Evolutionary conservation across 2,797 vertebrate species (phyloP), one percentile per base, ranked within the genome.

Genomic region (Arvicola amphibius): DNA sequence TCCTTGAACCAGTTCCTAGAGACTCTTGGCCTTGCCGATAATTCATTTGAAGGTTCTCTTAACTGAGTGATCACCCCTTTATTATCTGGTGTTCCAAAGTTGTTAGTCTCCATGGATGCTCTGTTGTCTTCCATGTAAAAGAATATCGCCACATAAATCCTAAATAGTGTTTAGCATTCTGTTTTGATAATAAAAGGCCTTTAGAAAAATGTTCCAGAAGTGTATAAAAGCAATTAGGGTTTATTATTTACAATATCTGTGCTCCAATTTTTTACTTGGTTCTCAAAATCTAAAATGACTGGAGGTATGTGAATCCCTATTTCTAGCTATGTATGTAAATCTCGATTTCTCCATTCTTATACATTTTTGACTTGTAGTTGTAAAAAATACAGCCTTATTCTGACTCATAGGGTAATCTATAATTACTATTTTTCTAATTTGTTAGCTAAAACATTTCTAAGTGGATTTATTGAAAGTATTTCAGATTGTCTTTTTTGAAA

Each of bases 211-310:
- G 51, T 83, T 74, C 14, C 56, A 91, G 43, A 53, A 46, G 43
- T 6, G 61, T 67, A 5, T 61, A 94, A 76, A 88, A 83, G 29
- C 81, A 77, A 81, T 19, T 92, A 65, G 81, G 37, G 48, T 83
- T 90, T 19, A 80, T 40, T 37, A 37, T 94, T 89, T 97, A 43
- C n/a, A 88, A 61, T 32, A 78, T 46, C 12, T 43, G 56, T 77
- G 34, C 0, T 85, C 3, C 19, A 92, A n/a, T 80, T 95, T 96
- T 95, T 29, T 27, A 71, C 77, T 87, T 77, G 12, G 9, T 81
- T 94, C 90, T 91, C 53, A 92, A 92, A 65, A n/a, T 63, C 27
- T 67, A 65, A 88, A 93, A 43, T 95, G 53, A 51, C 7, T 40
- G 4, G 37, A 32, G 83, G 23, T 14, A 90, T 53, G 43, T 73